phyloP scores from a whole-genome alignment of 2,797 vertebrate species.

The Epinephelus awoara region DNA sequence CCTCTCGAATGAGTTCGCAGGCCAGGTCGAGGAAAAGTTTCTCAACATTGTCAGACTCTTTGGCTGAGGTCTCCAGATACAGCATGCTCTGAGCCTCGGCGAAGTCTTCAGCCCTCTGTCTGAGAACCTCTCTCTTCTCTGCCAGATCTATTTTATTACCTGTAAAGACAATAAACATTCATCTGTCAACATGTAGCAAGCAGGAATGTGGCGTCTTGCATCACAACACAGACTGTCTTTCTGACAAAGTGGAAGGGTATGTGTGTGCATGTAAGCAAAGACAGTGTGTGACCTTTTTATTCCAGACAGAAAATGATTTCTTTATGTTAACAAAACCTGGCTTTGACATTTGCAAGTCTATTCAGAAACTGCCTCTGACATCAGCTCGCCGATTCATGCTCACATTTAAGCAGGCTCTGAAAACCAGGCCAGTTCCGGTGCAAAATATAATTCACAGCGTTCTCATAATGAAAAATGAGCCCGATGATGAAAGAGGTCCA shows the following conservation, averaged over 20 bases:
- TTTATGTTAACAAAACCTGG: background rate
- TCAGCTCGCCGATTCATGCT: background rate
- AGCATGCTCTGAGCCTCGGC: constrained; percentile 97
- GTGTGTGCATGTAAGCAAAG: constrained; percentile 29
- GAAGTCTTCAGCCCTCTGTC: constrained; percentile 97
- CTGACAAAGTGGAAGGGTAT: constrained; percentile 32
- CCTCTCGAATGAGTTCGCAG: constrained; percentile 95
- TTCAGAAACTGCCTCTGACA: background rate
- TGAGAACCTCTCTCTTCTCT: constrained; percentile 95
- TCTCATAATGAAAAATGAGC: constrained; percentile 8
- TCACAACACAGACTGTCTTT: background rate
- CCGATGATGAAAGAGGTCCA: constrained; percentile 2
- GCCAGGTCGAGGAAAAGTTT: constrained; percentile 99
- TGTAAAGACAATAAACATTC: constrained; percentile 61
- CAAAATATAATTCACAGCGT: background rate
- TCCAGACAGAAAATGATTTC: constrained; percentile 6
- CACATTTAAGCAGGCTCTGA: background rate
- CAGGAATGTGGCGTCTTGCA: constrained; percentile 3
- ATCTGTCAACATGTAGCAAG: background rate
- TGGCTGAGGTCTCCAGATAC: constrained; percentile 98
- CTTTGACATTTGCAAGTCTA: constrained; percentile 23
- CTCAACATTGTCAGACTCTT: constrained; percentile 99
- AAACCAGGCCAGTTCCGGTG: constrained; percentile 8
- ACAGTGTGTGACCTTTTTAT: background rate
- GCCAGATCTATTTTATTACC: constrained; percentile 99